These are phyloP conservation scores for Alectura lathami DNA, from an alignment of 2,113 vertebrate genomes.

Conservation along the genomic window DNA sequence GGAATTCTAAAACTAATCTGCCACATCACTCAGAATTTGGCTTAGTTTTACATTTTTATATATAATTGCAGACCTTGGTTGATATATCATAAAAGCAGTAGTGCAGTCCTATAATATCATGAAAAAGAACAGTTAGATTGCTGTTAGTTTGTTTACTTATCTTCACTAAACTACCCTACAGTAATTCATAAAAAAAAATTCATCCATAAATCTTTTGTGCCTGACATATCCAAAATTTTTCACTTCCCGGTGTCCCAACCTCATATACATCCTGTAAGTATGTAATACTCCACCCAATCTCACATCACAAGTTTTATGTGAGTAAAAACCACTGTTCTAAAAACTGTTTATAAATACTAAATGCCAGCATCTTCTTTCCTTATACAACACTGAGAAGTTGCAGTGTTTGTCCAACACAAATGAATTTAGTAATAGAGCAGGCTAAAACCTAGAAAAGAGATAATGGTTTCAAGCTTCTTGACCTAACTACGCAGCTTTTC, in stretches of 20 bases:
- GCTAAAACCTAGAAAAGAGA: neutral
- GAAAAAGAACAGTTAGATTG: neutral
- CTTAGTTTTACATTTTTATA: neutral
- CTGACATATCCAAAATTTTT: neutral
- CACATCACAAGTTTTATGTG: accelerated
- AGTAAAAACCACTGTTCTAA: neutral
- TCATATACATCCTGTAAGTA: neutral
- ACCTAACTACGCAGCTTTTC: neutral
- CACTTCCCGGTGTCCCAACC: neutral
- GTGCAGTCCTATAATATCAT: neutral
- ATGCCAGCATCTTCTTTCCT: neutral
- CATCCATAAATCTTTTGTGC: neutral
- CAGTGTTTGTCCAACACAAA: neutral
- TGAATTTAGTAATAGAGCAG: neutral
- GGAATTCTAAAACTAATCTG: neutral
- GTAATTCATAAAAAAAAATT: neutral
- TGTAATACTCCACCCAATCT: neutral
- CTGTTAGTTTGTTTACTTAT: neutral
- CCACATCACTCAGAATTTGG: neutral
- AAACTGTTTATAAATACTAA: neutral
- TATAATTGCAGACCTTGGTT: neutral
- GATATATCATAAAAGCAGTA: neutral
- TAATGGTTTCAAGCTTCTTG: neutral
- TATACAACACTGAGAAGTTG: neutral
- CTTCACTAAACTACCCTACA: neutral